Evolutionary conservation across 2,797 vertebrate species (phyloP), one percentile per base, ranked within the genome.

Genomic region (Tenualosa thibaudeaui): DNA sequence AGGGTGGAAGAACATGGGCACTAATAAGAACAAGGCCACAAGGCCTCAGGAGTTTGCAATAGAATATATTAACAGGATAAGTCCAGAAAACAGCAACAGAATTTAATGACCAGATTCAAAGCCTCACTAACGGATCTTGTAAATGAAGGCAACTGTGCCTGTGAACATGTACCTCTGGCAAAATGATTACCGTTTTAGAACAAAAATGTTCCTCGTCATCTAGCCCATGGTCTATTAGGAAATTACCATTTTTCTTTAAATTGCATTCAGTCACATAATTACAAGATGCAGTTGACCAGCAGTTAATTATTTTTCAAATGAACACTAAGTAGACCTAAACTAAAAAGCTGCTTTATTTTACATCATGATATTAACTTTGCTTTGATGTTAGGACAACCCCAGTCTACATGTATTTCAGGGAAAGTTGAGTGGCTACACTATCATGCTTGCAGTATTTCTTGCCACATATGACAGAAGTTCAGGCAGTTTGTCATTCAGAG

Each of bases 61-160:
- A 22, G 40, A 49, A 53, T 7, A 54, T 54, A 31, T 50, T 7
- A 54, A 19, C 24, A 56, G 15, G 26, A 5, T 1, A 37, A 37
- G 12, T 17, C 13, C 8, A 22, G 15, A 56, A 53, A 31, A 56
- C 75, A 60, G 31, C n/a, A 22, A n/a, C 13, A 37, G 53, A 58
- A 54, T 86, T 86, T 82, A 86, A 82, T 7, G 19, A 22, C 17
- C 43, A 37, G 12, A 17, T 75, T 40, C 0, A 75, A 40, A 75
- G 37, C 31, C 54, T 56, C 17, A 54, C 53, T 54, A 1, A 58
- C 7, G 56, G 56, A n/a, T 62, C 58, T 9, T 24, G 58, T 9
- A 62, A 62, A 22, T 56, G 1, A 62, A 62, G 56, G 19, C 56
- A 58, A 58, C 6, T 19, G 19, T n/a, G 4, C 0, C 17, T n/a